Conservation (phyloP, 2,797 vertebrate species). For the Clarias pachynema region DNA sequence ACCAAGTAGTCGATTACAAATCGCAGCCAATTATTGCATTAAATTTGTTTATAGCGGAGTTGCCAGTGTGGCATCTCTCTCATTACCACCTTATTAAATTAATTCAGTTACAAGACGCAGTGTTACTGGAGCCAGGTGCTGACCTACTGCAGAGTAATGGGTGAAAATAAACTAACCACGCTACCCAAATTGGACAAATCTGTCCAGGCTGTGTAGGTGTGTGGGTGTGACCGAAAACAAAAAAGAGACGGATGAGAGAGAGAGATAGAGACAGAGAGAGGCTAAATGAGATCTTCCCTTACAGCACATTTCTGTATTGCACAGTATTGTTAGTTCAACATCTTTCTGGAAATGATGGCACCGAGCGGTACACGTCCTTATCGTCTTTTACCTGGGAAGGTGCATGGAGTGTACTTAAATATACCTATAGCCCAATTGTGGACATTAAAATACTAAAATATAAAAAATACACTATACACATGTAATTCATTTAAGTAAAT, state of each 20-base stretch:
- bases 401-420: background rate
- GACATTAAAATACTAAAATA: background rate
- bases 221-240: constrained; percentile 10
- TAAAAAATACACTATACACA: background rate
- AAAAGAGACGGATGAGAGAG: background rate
- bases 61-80: constrained; percentile 50
- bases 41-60: constrained; percentile 52
- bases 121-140: constrained; percentile 34
- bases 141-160: constrained; percentile 48
- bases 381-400: background rate
- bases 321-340: background rate
- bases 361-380: background rate
- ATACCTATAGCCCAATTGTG: background rate
- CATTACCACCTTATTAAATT: constrained; percentile 57
- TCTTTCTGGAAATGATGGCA: background rate
- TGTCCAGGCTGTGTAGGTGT: constrained; percentile 34
- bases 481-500: background rate
- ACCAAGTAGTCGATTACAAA: constrained; percentile 43
- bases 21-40: constrained; percentile 47
- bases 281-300: background rate
- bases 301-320: background rate
- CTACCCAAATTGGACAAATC: constrained; percentile 46
- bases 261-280: background rate
- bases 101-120: constrained; percentile 54
- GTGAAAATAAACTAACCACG: constrained; percentile 46